Evolutionary conservation across 2,797 vertebrate species (phyloP), one percentile per base, ranked within the genome.

Genomic region (Pipistrellus pipistrellus): DNA sequence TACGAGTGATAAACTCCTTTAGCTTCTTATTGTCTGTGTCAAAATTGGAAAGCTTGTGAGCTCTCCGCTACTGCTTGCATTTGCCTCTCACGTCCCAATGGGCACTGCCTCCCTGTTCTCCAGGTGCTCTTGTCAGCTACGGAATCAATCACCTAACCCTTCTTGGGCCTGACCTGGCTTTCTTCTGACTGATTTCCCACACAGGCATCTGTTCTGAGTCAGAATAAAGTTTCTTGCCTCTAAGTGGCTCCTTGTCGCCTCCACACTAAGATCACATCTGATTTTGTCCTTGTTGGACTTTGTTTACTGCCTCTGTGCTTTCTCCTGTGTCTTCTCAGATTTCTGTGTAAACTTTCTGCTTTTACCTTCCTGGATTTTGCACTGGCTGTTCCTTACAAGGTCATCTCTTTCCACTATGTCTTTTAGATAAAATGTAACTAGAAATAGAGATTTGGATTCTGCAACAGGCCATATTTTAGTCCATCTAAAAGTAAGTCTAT

Each of bases 351-450:
- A 69, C 44, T 53, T 64, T 17, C 71, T 46, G 7, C 25, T 76
- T 59, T 80, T 80, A 57, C 41, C 84, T 41, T 75, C 32, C 41
- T 76, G 66, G 38, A 53, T 75, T 80, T 88, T 48, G 18, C 46
- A 35, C 6, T 0, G 21, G 6, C 23, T 59, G 14, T 41, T 76
- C n/a, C 72, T 84, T 71, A 38, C 9, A 27, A 18, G 69, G 53
- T 38, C 59, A 76, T 64, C 46, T 20, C 76, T 87, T 92, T 80
- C 27, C 30, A 35, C n/a, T 72, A 4, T 51, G 20, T 44, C 15
- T 32, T 84, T 64, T 27, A 69, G 51, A 46, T 71, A 90, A 92
- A 82, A 12, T 82, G 23, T 82, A 84, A 8, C 86, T 53, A 88
- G 87, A 91, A 82, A 27, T 14, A 85, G 38, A 48, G 62, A 6